A percentile compares a stretch with the other conserved stretches of the same genome.
Evolutionary conservation across 2,797 vertebrate species (phyloP).

Genomic region (Sus cebifrons): DNA sequence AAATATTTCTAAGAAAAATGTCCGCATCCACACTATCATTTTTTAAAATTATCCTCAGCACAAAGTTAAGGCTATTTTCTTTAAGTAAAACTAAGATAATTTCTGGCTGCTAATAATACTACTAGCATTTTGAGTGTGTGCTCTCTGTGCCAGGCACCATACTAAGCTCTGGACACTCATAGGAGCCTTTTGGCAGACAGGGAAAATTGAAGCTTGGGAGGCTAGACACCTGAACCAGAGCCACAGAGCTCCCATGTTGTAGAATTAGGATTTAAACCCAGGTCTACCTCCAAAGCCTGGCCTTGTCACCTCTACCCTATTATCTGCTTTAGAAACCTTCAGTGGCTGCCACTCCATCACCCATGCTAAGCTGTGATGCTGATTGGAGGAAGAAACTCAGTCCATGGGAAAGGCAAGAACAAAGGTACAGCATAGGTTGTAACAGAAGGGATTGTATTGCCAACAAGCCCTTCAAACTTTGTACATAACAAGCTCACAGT

Average conservation of each 20-base stretch:
- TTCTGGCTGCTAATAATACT: slow-evolving; percentile 34
- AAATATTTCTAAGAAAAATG: slow-evolving; percentile 70
- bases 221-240: neutral
- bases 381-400: neutral
- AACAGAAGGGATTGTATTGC: neutral
- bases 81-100: slow-evolving; percentile 57
- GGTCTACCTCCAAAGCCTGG: neutral
- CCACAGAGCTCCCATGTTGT: neutral
- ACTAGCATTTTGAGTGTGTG: neutral
- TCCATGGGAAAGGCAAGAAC: neutral
- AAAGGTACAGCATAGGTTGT: neutral
- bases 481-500: neutral
- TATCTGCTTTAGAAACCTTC: neutral
- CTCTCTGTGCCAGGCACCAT: neutral
- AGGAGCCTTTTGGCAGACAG: neutral
- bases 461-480: slow-evolving; percentile 41
- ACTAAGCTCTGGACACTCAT: neutral
- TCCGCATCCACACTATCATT: neutral
- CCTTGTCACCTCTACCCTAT: neutral
- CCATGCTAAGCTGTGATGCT: neutral
- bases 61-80: slow-evolving; percentile 4
- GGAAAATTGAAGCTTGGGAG: neutral
- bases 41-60: neutral
- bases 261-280: slow-evolving; percentile 7
- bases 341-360: neutral